phyloP scores from a whole-genome alignment of 2,888 invertebrate genomes.

The Tortrix viridana region DNA sequence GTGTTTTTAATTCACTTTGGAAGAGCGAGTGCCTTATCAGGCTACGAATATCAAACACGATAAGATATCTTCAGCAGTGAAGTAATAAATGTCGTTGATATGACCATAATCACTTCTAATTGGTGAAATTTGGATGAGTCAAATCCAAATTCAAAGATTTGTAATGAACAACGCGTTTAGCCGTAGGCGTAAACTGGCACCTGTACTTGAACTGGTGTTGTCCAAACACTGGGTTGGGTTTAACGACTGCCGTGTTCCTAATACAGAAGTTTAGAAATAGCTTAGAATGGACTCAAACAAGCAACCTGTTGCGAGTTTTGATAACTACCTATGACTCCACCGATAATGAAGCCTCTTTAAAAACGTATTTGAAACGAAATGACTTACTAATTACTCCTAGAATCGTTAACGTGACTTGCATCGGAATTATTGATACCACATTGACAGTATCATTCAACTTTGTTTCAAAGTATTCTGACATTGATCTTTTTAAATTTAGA shows the following conservation, averaged over 20 bases:
- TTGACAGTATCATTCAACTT: not conserved
- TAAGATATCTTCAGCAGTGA: slow-evolving; percentile 48
- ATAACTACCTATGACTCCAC: not conserved
- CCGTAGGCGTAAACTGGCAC: slow-evolving; percentile 68
- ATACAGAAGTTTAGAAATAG: slow-evolving; percentile 2
- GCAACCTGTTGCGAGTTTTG: slow-evolving; percentile 14
- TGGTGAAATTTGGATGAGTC: slow-evolving; percentile 34
- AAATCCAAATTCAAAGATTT: slow-evolving; percentile 33
- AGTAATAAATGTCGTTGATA: slow-evolving; percentile 22
- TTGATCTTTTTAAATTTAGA: not conserved
- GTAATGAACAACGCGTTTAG: slow-evolving; percentile 26
- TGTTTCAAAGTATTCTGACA: too few relatives aligned
- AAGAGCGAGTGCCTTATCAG: slow-evolving; percentile 59
- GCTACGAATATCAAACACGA: slow-evolving; percentile 57
- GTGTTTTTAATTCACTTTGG: slow-evolving; percentile 48
- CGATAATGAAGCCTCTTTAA: not conserved
- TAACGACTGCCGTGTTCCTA: not conserved
- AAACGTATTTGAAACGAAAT: slow-evolving; percentile 1
- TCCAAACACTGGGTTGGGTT: slow-evolving; percentile 19
- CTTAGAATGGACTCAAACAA: not conserved
- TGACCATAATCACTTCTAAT: slow-evolving; percentile 22
- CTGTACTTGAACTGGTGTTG: slow-evolving; percentile 35
- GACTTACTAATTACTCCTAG: not conserved
- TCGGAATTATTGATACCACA: not conserved
- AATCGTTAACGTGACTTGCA: not conserved